These are phyloP conservation scores for Temnothorax ravouxi DNA, from an alignment of 2,888 invertebrate genomes.

Conservation along the genomic window DNA sequence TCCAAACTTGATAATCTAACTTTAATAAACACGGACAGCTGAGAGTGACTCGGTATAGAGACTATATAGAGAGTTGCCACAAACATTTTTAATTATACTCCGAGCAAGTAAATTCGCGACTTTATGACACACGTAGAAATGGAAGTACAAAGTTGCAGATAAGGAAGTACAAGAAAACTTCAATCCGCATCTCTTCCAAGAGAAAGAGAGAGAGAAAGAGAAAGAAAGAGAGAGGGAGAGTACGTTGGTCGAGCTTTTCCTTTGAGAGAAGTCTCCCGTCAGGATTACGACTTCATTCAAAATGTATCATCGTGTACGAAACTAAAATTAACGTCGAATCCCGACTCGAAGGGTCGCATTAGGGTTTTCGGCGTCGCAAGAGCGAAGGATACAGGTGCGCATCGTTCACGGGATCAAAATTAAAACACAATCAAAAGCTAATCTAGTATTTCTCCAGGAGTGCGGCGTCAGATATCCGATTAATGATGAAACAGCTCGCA, in stretches of 20 bases:
- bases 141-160: conserved; percentile 16
- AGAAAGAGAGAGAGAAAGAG: neutral
- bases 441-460: conserved; percentile 53
- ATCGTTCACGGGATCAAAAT: conserved; percentile 43
- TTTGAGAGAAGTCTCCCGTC: conserved; percentile 49
- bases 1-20: neutral
- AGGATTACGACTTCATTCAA: conserved; percentile 58
- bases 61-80: neutral
- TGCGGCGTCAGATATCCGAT: conserved; percentile 56
- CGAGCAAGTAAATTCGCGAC: neutral
- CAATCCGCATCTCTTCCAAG: conserved; percentile 2
- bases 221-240: neutral
- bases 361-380: conserved; percentile 43
- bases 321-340: conserved; percentile 62
- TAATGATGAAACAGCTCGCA: conserved; percentile 43
- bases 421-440: conserved; percentile 52
- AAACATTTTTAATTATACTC: conserved; percentile 28
- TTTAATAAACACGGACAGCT: conserved; percentile 5
- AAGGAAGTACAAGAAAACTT: conserved; percentile 29
- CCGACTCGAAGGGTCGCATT: conserved; percentile 19
- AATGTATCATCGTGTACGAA: conserved; percentile 56
- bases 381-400: conserved; percentile 49
- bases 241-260: conserved; percentile 20
- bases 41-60: neutral
- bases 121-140: conserved; percentile 37